phyloP scores from a whole-genome alignment of 2,113 vertebrate genomes.

The Turdus rufiventris region DNA sequence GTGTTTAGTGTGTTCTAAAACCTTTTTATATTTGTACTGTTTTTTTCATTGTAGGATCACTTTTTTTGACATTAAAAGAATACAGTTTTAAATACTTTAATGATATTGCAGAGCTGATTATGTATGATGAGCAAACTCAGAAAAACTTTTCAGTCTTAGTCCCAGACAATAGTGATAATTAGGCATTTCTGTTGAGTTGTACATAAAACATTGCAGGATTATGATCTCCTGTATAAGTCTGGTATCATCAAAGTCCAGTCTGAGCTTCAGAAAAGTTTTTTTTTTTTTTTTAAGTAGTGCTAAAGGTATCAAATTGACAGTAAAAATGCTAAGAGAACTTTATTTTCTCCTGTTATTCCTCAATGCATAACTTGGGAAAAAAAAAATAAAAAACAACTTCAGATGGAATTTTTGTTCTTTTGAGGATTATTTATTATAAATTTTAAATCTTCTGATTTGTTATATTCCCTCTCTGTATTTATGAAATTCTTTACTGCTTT shows the following conservation, averaged over 20 bases:
- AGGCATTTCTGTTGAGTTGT: background rate
- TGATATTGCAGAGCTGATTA: background rate
- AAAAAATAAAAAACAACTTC: background rate
- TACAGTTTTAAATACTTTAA: background rate
- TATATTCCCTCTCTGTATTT: background rate
- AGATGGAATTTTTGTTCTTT: background rate
- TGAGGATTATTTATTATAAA: background rate
- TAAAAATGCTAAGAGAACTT: background rate
- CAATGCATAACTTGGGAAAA: background rate
- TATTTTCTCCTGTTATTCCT: background rate
- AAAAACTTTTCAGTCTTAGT: background rate
- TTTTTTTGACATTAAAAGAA: background rate
- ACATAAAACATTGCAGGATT: background rate
- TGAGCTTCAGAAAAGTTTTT: background rate
- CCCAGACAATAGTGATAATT: background rate
- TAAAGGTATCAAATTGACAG: background rate
- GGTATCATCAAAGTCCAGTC: background rate
- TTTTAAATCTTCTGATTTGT: background rate
- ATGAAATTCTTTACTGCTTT: background rate
- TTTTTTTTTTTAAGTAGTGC: background rate
- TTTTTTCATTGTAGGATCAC: background rate
- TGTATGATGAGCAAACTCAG: background rate
- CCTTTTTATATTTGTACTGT: background rate
- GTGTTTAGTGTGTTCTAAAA: background rate
- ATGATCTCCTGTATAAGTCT: background rate